Percentiles rank a stretch among this genome's conserved stretches.
phyloP scores from a whole-genome alignment of 2,888 invertebrate genomes.

The Pseudanteris insignis region DNA sequence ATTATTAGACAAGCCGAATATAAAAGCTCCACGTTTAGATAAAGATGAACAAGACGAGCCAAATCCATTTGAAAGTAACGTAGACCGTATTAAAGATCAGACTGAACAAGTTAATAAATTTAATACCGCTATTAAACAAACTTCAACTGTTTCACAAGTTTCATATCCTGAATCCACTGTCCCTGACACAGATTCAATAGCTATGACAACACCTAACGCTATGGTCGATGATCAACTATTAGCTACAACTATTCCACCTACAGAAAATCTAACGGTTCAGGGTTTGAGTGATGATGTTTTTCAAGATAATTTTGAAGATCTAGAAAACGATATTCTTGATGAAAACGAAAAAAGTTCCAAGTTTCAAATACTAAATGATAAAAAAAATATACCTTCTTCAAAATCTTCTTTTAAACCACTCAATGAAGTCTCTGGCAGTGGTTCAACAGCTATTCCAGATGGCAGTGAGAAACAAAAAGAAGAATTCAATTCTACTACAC shows the following conservation, averaged over 20 bases:
- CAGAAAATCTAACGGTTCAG: conserved; percentile 8
- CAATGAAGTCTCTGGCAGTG: conserved; percentile 2
- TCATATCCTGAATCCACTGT: background rate
- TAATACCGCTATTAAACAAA: too few species aligned
- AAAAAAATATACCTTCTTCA: conserved; percentile 2
- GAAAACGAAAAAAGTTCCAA: conserved; percentile 46
- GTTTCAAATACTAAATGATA: conserved; percentile 27
- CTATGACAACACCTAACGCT: background rate
- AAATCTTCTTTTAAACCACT: conserved; percentile 6
- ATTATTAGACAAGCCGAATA: conserved; percentile 66
- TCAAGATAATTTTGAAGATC: conserved; percentile 58
- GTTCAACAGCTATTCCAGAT: background rate
- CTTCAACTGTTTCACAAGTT: background rate
- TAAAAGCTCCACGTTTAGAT: conserved; percentile 67
- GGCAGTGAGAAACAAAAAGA: conserved; percentile 47
- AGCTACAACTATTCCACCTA: conserved; percentile 5
- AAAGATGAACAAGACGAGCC: conserved; percentile 68
- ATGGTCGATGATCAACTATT: background rate
- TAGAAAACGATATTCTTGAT: conserved; percentile 61
- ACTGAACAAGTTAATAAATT: conserved; percentile 32
- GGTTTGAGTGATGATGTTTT: conserved; percentile 47
- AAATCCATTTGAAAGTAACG: conserved; percentile 67
- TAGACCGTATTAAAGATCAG: conserved; percentile 54
- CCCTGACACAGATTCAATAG: background rate
- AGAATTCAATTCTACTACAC: conserved; percentile 57